Conservation (phyloP, 2,797 vertebrate genomes). For the Esox masquinongy region DNA sequence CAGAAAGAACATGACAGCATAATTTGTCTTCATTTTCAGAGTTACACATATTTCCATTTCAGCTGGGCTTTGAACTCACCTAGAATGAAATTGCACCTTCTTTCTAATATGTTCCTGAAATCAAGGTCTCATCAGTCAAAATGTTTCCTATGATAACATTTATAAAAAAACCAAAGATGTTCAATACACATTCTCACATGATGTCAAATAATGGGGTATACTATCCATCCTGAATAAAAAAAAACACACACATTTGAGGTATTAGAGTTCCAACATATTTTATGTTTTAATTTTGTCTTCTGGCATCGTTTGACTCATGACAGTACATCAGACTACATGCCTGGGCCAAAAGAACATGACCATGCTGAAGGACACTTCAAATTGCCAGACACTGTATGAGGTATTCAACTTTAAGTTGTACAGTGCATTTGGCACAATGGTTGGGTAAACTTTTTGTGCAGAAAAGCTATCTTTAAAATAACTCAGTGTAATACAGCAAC, state of each 20-base stretch:
- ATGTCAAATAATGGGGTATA: background rate
- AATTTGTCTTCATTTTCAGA: background rate
- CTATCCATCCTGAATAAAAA: background rate
- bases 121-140: background rate
- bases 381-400: background rate
- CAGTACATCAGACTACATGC: no score
- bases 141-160: background rate
- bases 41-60: background rate
- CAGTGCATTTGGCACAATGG: background rate
- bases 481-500: background rate
- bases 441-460: background rate
- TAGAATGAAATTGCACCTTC: background rate
- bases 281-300: no score
- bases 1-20: background rate
- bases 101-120: background rate
- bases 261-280: background rate
- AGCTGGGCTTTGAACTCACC: background rate
- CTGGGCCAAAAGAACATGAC: no score
- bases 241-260: background rate
- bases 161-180: background rate
- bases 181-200: background rate
- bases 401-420: background rate
- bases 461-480: background rate
- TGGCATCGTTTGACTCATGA: no score
- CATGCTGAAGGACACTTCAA: no score